Base-by-base conservation (phyloP, 2,888 invertebrate genomes). In the Oscheius sp. region DNA sequence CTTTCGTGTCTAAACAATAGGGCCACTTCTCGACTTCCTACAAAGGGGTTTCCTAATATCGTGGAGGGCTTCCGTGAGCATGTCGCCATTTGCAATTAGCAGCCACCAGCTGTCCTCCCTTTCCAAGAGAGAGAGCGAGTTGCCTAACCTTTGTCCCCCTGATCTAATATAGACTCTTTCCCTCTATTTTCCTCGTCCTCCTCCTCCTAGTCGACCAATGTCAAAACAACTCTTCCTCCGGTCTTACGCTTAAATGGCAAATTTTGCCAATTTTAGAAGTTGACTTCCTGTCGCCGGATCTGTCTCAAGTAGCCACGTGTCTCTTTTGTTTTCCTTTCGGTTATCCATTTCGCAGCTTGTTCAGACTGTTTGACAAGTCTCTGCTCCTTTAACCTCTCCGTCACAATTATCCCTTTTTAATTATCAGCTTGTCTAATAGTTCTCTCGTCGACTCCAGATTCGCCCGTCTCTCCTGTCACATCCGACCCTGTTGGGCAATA, bases 391-490 rank as follows among this genome's bases (percentile, higher is more conserved):
- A 9, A 16, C 53, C 23, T 53, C 18, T 12, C 21, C n/a, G n/a
- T 35, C 35, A 9, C 35, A 35, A 3, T 35, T 35, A 9, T 3
- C 35, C 29, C 43, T 29, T 69, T n/a, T 45, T 73, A 43, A 61
- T 73, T 61, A 71, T 71, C 73, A 70, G 56, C 27, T 53, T 58
- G 27, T 27, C 71, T 45, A 61, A 9, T 35, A 9, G 35, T 3
- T 9, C 35, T 35, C 35, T 35, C 35, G 5, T 9, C 35, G 9
- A 3, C 35, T 35, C 35, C 35, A 35, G 35, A 35, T 35, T 35
- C 35, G 63, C 59, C 58, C 55, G 66, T 46, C 58, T 41, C 55
- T 45, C 73, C 64, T 45, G 41, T 49, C 43, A 45, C 45, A 16
- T 41, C 55, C 49, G 55, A 68, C 61, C 59, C 16, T 58, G 49